Base-by-base conservation (phyloP, 2,113 vertebrate species). In the Eurypyga helias region DNA sequence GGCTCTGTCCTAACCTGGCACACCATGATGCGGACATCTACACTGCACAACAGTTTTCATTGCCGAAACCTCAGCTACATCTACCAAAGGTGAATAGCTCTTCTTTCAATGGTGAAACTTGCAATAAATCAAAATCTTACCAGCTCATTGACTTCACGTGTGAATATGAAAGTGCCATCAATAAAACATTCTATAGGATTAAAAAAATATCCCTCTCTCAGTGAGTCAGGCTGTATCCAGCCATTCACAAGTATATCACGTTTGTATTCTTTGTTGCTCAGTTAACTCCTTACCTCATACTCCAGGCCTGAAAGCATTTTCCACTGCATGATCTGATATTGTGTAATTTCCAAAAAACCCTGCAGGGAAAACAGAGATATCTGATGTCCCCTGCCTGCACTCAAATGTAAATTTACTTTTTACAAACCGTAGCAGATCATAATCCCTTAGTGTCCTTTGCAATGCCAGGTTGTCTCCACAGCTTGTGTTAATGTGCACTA, bases 331-430 rank as follows among this genome's bases (percentile, higher is more conserved):
- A 92, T 90, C 90, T 90, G 92, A 94, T 92, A 83, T 14, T 61
- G 46, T 83, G 58, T n/a, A 70, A 73, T 83, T 96, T 96, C 85
- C 90, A 85, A 83, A 94, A 95, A 75, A 2, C 84, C 85, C 92
- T 91, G 67, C 66, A 86, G 85, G 90, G 28, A 54, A 46, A 95
- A 90, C 51, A 83, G 46, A 73, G 75, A 89, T 95, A 95, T 90
- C 93, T 92, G 95, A 92, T 71, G 82, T 92, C 79, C 88, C 85
- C 51, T 80, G 71, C 76, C 64, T 93, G 76, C 79, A 75, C 88
- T 92, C 67, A 66, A 92, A 83, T 45, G 51, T 81, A 83, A 93
- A 96, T 92, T 95, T 94, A 92, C 85, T 48, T 95, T 96, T 95
- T 80, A 81, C 60, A 90, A 90, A 88, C 58, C 51, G 34, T 12